Evolutionary conservation across 2,797 vertebrate species (phyloP).

Genomic region (Pelodytes ibericus): DNA sequence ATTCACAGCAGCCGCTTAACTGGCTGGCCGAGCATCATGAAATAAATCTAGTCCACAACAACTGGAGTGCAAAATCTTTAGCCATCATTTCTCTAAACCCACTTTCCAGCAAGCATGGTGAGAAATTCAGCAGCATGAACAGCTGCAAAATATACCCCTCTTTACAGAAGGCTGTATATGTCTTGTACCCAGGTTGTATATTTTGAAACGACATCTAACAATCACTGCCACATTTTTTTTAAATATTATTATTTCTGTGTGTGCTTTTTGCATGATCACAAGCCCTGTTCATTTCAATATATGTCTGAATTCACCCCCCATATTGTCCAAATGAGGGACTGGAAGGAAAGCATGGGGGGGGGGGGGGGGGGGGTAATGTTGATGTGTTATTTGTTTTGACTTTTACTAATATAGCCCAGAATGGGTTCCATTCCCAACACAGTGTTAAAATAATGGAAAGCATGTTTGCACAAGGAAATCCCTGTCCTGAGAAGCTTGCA

Average conservation of each 20-base stretch:
- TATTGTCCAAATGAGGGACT: neutral
- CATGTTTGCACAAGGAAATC: neutral
- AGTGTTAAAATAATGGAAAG: slow-evolving; percentile 1
- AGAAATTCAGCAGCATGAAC: slow-evolving; percentile 26
- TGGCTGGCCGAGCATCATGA: no score
- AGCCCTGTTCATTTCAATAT: slow-evolving; percentile 2
- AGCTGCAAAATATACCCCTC: neutral
- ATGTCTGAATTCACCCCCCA: neutral
- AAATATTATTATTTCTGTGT: neutral
- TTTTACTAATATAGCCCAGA: slow-evolving; percentile 10
- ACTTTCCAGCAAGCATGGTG: neutral
- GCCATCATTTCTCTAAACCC: no score
- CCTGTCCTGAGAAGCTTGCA: neutral
- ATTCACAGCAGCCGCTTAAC: no score
- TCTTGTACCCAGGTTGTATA: neutral
- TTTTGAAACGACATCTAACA: neutral
- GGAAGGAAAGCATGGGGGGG: neutral
- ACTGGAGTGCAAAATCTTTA: no score
- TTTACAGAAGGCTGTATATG: slow-evolving; percentile 3
- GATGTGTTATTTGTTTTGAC: neutral
- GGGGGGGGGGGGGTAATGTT: slow-evolving; percentile 1
- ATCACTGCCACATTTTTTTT: no score
- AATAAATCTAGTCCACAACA: no score
- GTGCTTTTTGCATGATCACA: slow-evolving; percentile 28
- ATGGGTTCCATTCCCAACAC: slow-evolving; percentile 11